Percentiles rank a stretch among this genome's conserved stretches.
Conservation (phyloP, 2,888 invertebrate species). For the Steinernema hermaphroditum region DNA sequence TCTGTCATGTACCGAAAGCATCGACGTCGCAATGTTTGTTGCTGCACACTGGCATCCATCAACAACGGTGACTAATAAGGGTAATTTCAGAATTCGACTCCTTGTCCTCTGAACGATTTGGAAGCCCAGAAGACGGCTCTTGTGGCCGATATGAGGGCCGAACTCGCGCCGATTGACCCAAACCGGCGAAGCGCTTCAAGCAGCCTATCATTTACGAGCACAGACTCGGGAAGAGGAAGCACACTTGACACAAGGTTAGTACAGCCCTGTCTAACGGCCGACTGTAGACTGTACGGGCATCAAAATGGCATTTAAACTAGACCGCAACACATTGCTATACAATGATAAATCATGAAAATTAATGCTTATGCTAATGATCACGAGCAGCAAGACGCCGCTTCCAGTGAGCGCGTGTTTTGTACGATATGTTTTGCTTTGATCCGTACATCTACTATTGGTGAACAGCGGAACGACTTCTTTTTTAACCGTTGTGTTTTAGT, state of each 20-base stretch:
- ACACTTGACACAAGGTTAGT: conserved; percentile 19
- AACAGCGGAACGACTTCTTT: neutral
- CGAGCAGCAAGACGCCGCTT: neutral
- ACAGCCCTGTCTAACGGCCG: too few relatives aligned
- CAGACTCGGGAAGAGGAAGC: conserved; percentile 16
- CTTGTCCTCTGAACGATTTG: neutral
- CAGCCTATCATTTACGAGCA: conserved; percentile 1
- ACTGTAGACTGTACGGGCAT: too few relatives aligned
- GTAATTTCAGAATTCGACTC: conserved; percentile 14
- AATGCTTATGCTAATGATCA: neutral
- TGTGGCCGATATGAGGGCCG: neutral
- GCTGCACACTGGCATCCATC: neutral
- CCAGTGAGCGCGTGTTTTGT: neutral
- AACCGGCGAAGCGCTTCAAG: neutral
- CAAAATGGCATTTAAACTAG: too few relatives aligned
- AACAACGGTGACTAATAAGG: neutral
- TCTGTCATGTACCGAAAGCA: conserved; percentile 24
- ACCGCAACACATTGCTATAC: neutral
- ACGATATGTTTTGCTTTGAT: conserved; percentile 1
- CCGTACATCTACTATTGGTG: neutral
- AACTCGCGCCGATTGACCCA: neutral
- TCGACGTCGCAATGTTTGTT: conserved; percentile 20
- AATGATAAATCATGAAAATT: neutral
- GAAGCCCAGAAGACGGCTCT: neutral
- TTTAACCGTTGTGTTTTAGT: neutral